Evolutionary conservation across 2,888 invertebrate species (phyloP), one percentile per base, ranked within the genome.

Genomic region (Lithophane ornitopus): DNA sequence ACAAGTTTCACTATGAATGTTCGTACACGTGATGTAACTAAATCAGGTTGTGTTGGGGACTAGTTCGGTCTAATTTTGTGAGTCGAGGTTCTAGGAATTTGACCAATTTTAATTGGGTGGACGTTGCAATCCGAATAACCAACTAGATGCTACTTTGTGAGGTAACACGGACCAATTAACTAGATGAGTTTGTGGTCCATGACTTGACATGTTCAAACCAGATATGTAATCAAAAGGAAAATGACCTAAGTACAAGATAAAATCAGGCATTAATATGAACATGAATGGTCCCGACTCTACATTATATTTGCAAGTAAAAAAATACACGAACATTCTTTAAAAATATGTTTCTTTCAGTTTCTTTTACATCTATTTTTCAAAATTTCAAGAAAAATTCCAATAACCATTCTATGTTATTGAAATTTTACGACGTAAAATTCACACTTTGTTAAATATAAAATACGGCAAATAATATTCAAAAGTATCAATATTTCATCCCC

Each of bases 51-150:
- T 80, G 80, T 71, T 73, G 34, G 74, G 58, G 44, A 83, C 80
- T 76, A 62, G 77, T 84, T 84, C 26, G 59, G 81, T 71, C 72
- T 84, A 70, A 76, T 76, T 81, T 78, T 71, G 78, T 72, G 79
- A 75, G 73, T 78, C 71, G 46, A 70, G 58, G 46, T 80, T 85
- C 70, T 63, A 73, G 85, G 65, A 82, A 85, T 75, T 76, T 76
- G 70, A 76, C 78, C 82, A 78, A 84, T 84, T 85, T 79, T 85
- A 85, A 84, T 84, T 81, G 74, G 82, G 74, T 84, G 75, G 78
- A 85, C 69, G 85, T 78, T 81, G 81, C 76, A 81, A 85, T 81
- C 74, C 70, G 74, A 74, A 80, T 83, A 76, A 63, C 70, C 62
- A 84, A 84, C 74, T 72, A 80, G 74, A 62, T 74, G 26, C 28